Evolutionary conservation across 64 coral and sea anemone species (phyloP), one percentile per base, ranked within the genome.

Genomic region (Platygyra sinensis): DNA sequence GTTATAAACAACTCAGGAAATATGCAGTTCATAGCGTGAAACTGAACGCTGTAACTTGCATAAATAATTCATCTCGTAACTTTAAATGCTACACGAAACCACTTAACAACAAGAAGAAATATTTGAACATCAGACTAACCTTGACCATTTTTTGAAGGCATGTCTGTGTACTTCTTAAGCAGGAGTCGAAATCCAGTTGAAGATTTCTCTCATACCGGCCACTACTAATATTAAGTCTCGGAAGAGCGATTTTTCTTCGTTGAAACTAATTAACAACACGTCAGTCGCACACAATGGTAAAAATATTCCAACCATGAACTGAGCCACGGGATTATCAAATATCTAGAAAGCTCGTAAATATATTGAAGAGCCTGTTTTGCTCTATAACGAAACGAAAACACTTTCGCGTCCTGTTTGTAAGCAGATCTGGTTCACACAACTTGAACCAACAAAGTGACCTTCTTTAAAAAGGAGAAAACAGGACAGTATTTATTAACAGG

Each of bases 121-220:
- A 27, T 10, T 69, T 10, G 22, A 16, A 57, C 54, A 27, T 25
- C 22, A 39, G 27, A 51, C 78, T 10, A 62, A 80, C 78, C 78
- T 80, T 62, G 78, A 2, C 27, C 55, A 80, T 80, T 29, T 80
- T 31, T 80, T 19, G 18, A 80, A 80, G 78, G 78, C 78, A 80
- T 80, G 18, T 17, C 30, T 31, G 33, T 18, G 9, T 10, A 9
- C 27, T 28, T 25, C 55, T 80, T 14, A 15, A 6, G 16, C 20
- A 50, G 36, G 74, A 77, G 20, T 77, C 49, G n/a, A 50, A 69
- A 27, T 69, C 24, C 22, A 24, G 25, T 25, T n/a, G 20, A n/a
- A 69, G 25, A 69, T 57, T 69, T n/a, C 10, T 27, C 65, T 25
- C 5, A 69, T 69, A 27, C 65, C n/a, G 0, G 22, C 17, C 17